Base-by-base conservation (phyloP, 2,888 invertebrate species). In the Agrotis ipsilon region DNA sequence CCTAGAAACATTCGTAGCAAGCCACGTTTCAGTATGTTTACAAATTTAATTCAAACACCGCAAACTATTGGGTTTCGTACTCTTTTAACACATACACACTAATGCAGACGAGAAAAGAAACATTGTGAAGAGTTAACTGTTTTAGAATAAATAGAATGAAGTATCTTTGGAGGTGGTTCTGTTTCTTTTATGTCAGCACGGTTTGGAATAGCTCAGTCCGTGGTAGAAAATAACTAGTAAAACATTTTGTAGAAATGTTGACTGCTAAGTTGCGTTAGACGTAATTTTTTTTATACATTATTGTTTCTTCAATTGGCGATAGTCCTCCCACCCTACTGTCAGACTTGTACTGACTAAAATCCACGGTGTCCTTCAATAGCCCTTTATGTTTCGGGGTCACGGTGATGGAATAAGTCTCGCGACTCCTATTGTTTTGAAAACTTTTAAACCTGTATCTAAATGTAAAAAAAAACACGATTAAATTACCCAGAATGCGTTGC, bases 11-110 rank as follows among this genome's bases (percentile, higher is more conserved):
- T 80, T 82, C 64, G 32, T n/a, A 55, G 32, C 51, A 51, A 11
- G 48, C 46, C 68, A 72, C 72, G 77, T 68, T 79, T 46, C 64
- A 27, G n/a, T 24, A 49, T 84, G 84, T 83, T 83, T 83, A 78
- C 75, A 69, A 70, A 76, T 78, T 49, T 75, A 78, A 84, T 76
- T 74, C 68, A 71, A 78, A 78, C 72, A 70, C 55, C 68, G 52
- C 63, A 48, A 76, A 80, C 81, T 78, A 81, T 78, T 64, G 49
- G 52, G 69, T 76, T 67, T 76, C 57, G 52, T 64, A 64, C 24
- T 55, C 57, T 70, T 76, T 70, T 80, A 64, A 67, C 52, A 52
- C 57, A 65, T 49, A 75, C 54, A 65, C 51, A 54, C 59, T 67
- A 59, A 48, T 11, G 32, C 57, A 52, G n/a, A 32, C 19, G 18